Conservation (phyloP, 2,888 invertebrate genomes). For the Plagodis dolabraria region DNA sequence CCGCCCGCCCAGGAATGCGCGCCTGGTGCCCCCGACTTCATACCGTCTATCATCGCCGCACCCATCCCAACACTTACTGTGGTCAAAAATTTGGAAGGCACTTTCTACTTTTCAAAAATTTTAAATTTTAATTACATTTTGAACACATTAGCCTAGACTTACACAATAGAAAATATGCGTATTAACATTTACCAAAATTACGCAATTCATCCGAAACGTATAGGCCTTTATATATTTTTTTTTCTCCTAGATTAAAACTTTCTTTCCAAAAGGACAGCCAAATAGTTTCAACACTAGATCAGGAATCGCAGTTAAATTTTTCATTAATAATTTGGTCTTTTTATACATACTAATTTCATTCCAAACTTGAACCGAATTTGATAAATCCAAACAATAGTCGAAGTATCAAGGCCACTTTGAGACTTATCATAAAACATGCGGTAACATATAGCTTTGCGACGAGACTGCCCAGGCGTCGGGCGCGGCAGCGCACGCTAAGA, state of each 20-base stretch:
- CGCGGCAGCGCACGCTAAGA: conserved; percentile 6
- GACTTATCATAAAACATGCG: conserved; percentile 77
- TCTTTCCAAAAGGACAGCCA: conserved; percentile 83
- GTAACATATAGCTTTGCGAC: conserved; percentile 68
- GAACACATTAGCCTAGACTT: conserved; percentile 91
- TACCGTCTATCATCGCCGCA: conserved; percentile 77
- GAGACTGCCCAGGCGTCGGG: conserved; percentile 54
- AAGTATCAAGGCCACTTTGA: conserved; percentile 85
- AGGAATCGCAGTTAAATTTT: conserved; percentile 75
- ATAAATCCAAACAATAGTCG: conserved; percentile 78
- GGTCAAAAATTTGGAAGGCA: conserved; percentile 90
- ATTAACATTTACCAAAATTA: conserved; percentile 84
- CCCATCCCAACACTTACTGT: conserved; percentile 85
- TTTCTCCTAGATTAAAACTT: conserved; percentile 72
- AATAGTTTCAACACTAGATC: conserved; percentile 80
- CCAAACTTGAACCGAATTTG: conserved; percentile 80
- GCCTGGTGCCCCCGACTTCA: conserved; percentile 36
- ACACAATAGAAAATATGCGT: conserved; percentile 85
- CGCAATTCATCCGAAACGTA: conserved; percentile 82
- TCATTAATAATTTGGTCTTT: conserved; percentile 79
- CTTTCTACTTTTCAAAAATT: conserved; percentile 89
- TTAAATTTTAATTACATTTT: conserved; percentile 85
- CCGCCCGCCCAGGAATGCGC: neutral
- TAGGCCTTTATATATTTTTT: conserved; percentile 78
- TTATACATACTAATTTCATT: conserved; percentile 70